phyloP scores from a whole-genome alignment of 2,797 vertebrate species.

The Pseudotriccus pelzelni region DNA sequence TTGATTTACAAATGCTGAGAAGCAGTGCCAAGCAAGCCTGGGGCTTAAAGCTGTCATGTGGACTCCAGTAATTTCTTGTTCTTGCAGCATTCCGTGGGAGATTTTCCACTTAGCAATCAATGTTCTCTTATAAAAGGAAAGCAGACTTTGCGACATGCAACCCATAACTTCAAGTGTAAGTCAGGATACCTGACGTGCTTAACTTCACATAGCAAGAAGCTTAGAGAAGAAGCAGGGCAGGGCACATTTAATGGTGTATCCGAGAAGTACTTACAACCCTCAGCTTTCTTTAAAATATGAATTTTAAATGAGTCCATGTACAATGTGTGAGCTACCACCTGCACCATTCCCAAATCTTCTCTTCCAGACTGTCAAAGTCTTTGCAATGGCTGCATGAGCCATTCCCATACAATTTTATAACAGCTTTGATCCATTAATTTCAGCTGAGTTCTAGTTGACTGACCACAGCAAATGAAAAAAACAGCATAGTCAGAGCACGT shows the following conservation, averaged over 20 bases:
- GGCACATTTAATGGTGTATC: neutral
- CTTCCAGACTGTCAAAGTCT: neutral
- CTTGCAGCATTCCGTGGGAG: neutral
- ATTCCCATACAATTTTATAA: neutral
- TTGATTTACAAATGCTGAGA: constrained; percentile 13
- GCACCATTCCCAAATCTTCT: neutral
- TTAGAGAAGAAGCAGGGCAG: neutral
- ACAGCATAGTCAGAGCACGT: neutral
- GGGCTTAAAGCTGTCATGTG: neutral
- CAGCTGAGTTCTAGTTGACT: neutral
- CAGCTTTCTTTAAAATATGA: neutral
- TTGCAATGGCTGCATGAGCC: neutral
- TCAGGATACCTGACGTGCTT: neutral
- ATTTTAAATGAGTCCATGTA: neutral
- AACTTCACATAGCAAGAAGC: neutral
- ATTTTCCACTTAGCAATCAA: neutral
- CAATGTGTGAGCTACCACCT: neutral
- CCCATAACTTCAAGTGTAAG: neutral
- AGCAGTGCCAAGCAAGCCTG: neutral
- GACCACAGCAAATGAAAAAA: neutral
- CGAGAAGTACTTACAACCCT: neutral
- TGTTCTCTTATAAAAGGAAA: neutral
- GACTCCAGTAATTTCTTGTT: neutral
- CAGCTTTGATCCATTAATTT: neutral
- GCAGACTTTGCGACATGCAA: neutral